A percentile compares a stretch with the other conserved stretches of the same genome.
Evolutionary conservation across 1,140 invertebrate genomes (phyloP).

Genomic region (Hormaphis cornu): DNA sequence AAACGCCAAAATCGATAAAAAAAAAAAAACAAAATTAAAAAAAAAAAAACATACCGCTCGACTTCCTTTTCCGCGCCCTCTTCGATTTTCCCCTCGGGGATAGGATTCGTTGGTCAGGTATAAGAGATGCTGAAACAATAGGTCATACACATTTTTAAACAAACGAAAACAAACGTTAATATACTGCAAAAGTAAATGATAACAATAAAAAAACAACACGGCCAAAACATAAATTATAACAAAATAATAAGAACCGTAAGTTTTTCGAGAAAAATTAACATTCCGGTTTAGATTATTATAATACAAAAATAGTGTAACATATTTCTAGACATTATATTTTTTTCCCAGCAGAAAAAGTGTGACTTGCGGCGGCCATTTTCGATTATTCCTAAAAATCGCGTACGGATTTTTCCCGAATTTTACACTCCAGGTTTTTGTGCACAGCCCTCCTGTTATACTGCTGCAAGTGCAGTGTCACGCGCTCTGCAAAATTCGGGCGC

Average conservation of each 20-base stretch:
- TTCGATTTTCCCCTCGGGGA: slow-evolving; percentile 38
- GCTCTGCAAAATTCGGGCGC: background rate
- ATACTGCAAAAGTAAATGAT: background rate
- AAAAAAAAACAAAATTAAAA: slow-evolving; percentile 10
- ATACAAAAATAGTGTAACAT: no score
- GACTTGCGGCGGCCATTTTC: no score
- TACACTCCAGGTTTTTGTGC: no score
- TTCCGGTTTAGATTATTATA: no score
- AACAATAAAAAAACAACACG: background rate
- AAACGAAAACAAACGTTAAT: slow-evolving; percentile 13
- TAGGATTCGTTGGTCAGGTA: slow-evolving; percentile 39
- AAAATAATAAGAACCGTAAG: background rate
- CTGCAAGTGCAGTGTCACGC: background rate
- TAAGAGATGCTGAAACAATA: slow-evolving; percentile 39
- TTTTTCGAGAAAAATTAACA: no score
- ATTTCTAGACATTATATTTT: no score
- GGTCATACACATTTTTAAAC: background rate
- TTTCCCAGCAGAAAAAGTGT: no score
- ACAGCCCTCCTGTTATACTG: no score
- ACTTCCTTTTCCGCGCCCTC: slow-evolving; percentile 39
- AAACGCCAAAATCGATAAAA: background rate
- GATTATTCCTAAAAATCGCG: no score
- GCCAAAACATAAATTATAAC: background rate
- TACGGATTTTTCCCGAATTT: no score
- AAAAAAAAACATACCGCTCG: slow-evolving; percentile 37